Base-by-base conservation (phyloP, 1,140 invertebrate species). In the Dreissena polymorpha region DNA sequence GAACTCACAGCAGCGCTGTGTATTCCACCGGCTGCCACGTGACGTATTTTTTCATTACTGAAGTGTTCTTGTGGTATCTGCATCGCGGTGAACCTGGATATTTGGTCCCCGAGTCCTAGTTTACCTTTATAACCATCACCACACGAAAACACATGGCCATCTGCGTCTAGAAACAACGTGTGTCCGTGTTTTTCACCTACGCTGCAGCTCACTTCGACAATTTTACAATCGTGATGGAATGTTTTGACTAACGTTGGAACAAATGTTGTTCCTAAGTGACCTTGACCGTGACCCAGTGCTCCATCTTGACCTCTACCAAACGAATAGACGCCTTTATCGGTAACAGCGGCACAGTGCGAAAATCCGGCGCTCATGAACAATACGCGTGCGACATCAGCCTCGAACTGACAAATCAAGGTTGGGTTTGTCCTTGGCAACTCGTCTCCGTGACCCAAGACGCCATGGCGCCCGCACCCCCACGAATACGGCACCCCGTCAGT, bases 261-360 rank as follows among this genome's bases (percentile, higher is more conserved):
- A 53, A 60, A 72, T 10, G 84, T 69, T 57, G 50, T 14, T 21
- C 49, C 49, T 0, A 80, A 75, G 0, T 55, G 23, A 0, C 95
- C 94, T 92, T 97, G 97, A 0, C 97, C 97, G 88, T 98, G 97
- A 23, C 94, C 98, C 5, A 98, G 93, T 91, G 98, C 98, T 0
- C 97, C 97, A 89, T 98, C 97, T 90, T 97, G 97, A 0, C 97
- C 97, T 93, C 98, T 97, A 13, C 98, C 98, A 97, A 97, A 98
- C 0, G 97, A 97, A 88, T 97, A 98, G 0, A 97, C 85, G 21
- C 91, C 97, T 91, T 98, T 97, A 25, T 97, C 95, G 7, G 97
- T 98, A 0, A 98, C 94, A 0, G 97, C 97, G 0, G 85, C 88
- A 57, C 79, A 85, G 69, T 89, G 88, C 25, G 75, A 72, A 65